Base-by-base conservation (phyloP, 2,888 invertebrate species). In the Altica lythri region DNA sequence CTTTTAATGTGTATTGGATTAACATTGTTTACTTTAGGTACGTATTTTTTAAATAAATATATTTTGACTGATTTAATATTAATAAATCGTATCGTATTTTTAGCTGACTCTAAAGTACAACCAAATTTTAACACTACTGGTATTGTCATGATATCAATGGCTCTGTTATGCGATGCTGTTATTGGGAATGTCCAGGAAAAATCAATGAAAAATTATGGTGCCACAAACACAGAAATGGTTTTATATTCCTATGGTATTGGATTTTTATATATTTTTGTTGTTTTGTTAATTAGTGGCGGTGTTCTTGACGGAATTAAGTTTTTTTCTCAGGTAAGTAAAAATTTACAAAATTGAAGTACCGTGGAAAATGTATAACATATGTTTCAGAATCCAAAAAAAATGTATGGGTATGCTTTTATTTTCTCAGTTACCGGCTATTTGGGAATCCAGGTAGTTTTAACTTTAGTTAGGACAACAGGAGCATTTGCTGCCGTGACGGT, bases 171-270 rank as follows among this genome's bases (percentile, higher is more conserved):
- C 69, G 97, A 98, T 77, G 97, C 97, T 0, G 83, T 91, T 6
- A 96, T 98, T 61, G 97, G 97, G 13, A 98, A 98, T 78, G 90
- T 96, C 0, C 97, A 98, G 77, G 97, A 98, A 75, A 95, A 95
- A 73, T 88, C 89, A 0, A 94, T 98, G 90, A 91, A 90, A 68
- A 83, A 84, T 57, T 83, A 88, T 71, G 84, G 86, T 58, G 93
- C 93, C 0, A 80, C 88, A 0, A 95, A 93, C 75, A 89, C 90
- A 60, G 96, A 97, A 81, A 89, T 97, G 40, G 95, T 94, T 0
- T 81, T 93, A 47, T 95, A 93, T 72, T 96, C 96, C 0, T 97
- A 96, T 75, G 85, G 87, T 0, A 83, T 97, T 63, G 97, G 93
- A 2, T 90, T 90, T 71, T 63, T 87, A 0, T 95, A 95, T 75